phyloP scores from a whole-genome alignment of 2,888 invertebrate genomes.

The Drosophila pegasa region DNA sequence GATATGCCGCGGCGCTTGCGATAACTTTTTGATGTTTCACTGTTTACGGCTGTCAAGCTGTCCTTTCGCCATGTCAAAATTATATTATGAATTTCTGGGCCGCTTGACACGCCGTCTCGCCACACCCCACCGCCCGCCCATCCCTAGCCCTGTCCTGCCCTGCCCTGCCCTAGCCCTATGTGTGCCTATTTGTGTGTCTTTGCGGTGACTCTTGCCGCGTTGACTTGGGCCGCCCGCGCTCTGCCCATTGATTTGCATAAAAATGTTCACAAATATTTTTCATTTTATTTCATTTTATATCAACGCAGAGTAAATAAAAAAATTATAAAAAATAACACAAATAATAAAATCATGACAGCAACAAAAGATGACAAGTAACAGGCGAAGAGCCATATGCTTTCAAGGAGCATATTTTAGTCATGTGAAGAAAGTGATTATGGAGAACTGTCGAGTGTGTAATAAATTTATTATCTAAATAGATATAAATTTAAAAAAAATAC shows the following conservation, averaged over 20 bases:
- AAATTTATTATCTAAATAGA: no score
- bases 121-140: background rate
- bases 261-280: conserved; percentile 72
- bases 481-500: no score
- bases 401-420: no score
- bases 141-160: background rate
- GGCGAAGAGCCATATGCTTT: conserved; percentile 70
- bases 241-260: conserved; percentile 72
- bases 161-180: background rate
- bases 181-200: conserved; percentile 14
- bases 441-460: no score
- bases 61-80: conserved; percentile 67
- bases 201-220: conserved; percentile 36
- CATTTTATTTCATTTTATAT: conserved; percentile 46
- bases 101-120: background rate
- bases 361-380: conserved; percentile 52
- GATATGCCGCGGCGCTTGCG: conserved; percentile 50
- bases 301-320: conserved; percentile 29
- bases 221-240: conserved; percentile 26
- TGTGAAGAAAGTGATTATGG: no score
- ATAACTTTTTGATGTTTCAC: conserved; percentile 79
- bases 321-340: conserved; percentile 19
- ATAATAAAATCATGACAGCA: conserved; percentile 28
- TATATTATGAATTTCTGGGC: conserved; percentile 64
- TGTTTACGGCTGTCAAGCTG: conserved; percentile 77